phyloP scores from a whole-genome alignment of 1,140 invertebrate genomes.

The Drosophila paulistorum region DNA sequence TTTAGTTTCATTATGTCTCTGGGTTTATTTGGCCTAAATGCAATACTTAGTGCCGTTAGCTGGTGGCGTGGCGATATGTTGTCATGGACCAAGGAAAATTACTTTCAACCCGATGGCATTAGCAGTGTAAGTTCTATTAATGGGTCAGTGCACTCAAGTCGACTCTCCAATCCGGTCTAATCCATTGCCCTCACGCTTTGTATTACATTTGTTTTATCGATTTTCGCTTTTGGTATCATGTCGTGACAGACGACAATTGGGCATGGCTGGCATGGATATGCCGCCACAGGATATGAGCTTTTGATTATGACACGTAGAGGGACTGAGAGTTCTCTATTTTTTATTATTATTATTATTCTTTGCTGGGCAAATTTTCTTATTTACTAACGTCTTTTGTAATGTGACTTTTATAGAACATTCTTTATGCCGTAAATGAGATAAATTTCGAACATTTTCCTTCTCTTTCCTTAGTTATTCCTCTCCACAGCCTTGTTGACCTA shows the following conservation, averaged over 20 bases:
- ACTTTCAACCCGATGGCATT: constrained; percentile 78
- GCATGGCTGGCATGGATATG: constrained; percentile 23
- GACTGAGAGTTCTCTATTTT: constrained; percentile 28
- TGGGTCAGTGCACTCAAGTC: constrained; percentile 70
- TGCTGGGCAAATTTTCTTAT: constrained; percentile 3
- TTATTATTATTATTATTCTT: constrained; percentile 21
- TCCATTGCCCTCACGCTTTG: constrained; percentile 10
- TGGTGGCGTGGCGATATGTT: constrained; percentile 69
- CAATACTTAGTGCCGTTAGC: constrained; percentile 69
- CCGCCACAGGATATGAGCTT: constrained; percentile 69
- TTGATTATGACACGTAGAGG: constrained; percentile 72
- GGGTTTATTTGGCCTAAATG: constrained; percentile 74
- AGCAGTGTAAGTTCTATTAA: constrained; percentile 75
- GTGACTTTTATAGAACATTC: too few relatives aligned
- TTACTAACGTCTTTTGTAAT: too few relatives aligned
- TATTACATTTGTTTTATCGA: constrained; percentile 50
- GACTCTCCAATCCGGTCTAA: constrained; percentile 14
- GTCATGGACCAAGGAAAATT: constrained; percentile 67
- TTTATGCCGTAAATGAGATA: constrained; percentile 34
- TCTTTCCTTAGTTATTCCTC: constrained; percentile 50
- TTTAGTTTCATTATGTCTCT: constrained; percentile 79
- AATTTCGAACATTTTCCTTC: neutral
- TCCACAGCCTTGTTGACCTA: constrained; percentile 69
- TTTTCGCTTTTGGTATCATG: constrained; percentile 47
- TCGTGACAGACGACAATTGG: constrained; percentile 68